Percentiles rank a stretch among this genome's conserved stretches.
Conservation (phyloP, 2,113 vertebrate genomes). For the Cettia cetti region DNA sequence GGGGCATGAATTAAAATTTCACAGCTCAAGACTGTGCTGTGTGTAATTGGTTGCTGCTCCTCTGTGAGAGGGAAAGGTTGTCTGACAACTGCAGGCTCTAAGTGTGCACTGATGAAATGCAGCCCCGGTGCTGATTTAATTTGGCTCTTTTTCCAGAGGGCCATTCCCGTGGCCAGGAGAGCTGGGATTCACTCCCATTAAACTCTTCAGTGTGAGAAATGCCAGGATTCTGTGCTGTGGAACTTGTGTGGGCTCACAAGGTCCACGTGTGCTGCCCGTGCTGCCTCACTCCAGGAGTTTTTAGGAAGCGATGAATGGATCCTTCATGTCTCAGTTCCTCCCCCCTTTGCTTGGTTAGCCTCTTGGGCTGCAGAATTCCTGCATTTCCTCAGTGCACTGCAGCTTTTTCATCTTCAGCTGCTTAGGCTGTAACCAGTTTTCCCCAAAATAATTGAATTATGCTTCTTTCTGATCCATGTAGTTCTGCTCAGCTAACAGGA, state of each 20-base stretch:
- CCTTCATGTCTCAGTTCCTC: background rate
- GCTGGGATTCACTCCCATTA: background rate
- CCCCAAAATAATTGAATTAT: background rate
- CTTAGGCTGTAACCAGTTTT: background rate
- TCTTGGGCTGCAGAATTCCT: background rate
- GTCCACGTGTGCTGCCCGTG: background rate
- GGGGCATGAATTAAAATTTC: background rate
- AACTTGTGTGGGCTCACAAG: background rate
- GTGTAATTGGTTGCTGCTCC: background rate
- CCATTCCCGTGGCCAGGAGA: background rate
- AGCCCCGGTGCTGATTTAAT: background rate
- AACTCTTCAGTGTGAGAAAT: background rate
- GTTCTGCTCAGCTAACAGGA: background rate
- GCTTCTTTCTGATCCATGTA: accelerated
- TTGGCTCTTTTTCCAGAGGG: background rate
- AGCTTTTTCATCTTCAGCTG: background rate
- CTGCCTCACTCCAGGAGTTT: background rate
- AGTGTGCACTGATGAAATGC: background rate
- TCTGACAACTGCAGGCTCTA: background rate
- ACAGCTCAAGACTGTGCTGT: background rate
- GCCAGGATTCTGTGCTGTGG: background rate
- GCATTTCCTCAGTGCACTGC: background rate
- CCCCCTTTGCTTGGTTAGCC: background rate
- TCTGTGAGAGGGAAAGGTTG: background rate
- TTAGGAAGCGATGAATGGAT: background rate